Evolutionary conservation across 2,113 vertebrate genomes (phyloP), one percentile per base, ranked within the genome.

Genomic region (Halcyon senegalensis): DNA sequence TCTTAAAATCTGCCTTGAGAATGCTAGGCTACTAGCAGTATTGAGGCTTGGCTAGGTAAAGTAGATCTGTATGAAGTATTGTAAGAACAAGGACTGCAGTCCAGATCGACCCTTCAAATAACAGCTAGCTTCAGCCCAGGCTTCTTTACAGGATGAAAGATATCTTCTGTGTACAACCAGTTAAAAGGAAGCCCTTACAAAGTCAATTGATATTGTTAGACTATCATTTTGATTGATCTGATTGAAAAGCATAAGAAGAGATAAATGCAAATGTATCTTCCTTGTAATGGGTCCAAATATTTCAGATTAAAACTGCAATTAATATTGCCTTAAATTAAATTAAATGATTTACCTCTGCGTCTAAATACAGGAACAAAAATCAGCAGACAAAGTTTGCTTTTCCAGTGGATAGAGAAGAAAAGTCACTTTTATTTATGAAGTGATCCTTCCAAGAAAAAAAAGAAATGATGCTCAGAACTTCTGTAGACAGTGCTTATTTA

Each of bases 401-500:
- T 82, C 30, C 77, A 55, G 77, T 86, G 73, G 50, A 83, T 91
- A n/a, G 64, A 82, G 91, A 88, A 79, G 28, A 75, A 95, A 93
- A 95, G 90, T 70, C 74, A 76, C 50, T 94, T 91, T 87, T 96
- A 90, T 95, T 91, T 92, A 81, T 87, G 16, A 39, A 91, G 58
- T 81, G 75, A 59, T 89, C 70, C 69, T 91, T 67, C 56, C 39
- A 85, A 30, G 18, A 4, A n/a, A 70, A 66, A 55, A 90, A 94
- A 62, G 18, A 93, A 93, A 91, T 16, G 4, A 50, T 43, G 43
- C 50, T 95, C 93, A 76, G 94, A 93, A 95, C 89, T 94, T 97
- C 80, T 83, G 63, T 82, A 90, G 81, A 84, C 87, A 96, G 95
- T 89, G 41, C 31, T 96, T 87, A 95, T 84, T 96, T 93, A 91